phyloP scores from a whole-genome alignment of 2,888 invertebrate genomes.

The Callimorpha dominula region DNA sequence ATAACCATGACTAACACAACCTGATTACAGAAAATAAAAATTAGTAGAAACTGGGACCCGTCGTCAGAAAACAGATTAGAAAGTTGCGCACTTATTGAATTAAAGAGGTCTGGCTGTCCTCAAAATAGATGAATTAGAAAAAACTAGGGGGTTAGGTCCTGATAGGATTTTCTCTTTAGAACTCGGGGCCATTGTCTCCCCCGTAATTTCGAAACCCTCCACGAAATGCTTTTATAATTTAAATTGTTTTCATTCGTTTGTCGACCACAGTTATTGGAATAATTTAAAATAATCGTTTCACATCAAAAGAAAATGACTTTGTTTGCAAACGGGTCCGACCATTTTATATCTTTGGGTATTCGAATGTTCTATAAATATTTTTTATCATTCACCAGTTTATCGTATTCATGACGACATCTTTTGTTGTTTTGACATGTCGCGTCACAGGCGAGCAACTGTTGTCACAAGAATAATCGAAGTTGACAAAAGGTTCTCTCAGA shows the following conservation, averaged over 20 bases:
- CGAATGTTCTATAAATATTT: neutral
- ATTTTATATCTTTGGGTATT: neutral
- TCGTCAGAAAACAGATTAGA: no score
- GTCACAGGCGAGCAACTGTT: conserved; percentile 51
- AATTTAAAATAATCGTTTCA: neutral
- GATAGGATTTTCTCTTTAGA: no score
- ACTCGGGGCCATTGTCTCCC: no score
- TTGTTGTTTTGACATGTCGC: conserved; percentile 43
- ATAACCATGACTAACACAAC: no score
- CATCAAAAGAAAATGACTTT: neutral
- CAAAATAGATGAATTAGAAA: no score
- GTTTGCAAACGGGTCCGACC: neutral
- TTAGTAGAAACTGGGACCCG: no score
- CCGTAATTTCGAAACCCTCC: no score
- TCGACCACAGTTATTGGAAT: neutral
- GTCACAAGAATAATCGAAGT: conserved; percentile 53
- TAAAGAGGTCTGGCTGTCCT: no score
- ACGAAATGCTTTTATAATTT: no score
- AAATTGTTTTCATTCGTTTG: neutral
- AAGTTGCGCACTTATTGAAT: no score
- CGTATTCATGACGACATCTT: conserved; percentile 25
- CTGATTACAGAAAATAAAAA: no score
- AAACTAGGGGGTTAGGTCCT: no score
- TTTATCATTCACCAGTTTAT: conserved; percentile 21
- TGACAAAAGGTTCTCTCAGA: conserved; percentile 42